Base-by-base conservation (phyloP, 2,888 invertebrate species). In the Tenthredo livida region DNA sequence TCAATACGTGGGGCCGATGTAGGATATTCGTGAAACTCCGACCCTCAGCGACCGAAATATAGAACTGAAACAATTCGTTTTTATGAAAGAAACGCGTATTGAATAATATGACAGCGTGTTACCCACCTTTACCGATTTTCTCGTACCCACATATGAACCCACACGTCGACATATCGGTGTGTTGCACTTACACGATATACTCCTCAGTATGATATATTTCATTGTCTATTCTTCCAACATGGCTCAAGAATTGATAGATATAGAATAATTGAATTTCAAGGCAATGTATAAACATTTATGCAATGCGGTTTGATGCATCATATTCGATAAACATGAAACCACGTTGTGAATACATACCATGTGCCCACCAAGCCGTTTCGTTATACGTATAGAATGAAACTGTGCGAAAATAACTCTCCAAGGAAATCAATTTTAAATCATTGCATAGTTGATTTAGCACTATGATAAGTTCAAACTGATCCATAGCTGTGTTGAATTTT, bases 31-130 rank as follows among this genome's bases (percentile, higher is more conserved):
- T 83, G 82, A 37, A 43, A 33, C 33, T 72, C 73, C 67, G 84
- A 86, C 67, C 77, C 73, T 72, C 54, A 54, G 84, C 83, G 84
- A 84, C 21, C 6, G 10, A 85, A 73, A 86, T 88, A 89, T 88
- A 89, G 89, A 89, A 87, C 87, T 86, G 88, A 87, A 90, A 89
- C 88, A 88, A 89, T 90, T 89, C 88, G 87, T 87, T 90, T 90
- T 90, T 89, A 90, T 89, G 89, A 89, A 86, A 78, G 61, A 86
- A 87, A 88, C 89, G 89, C 87, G 88, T 84, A 85, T 85, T 73
- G 88, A 88, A 90, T 90, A 87, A 87, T 61, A 80, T 40, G 21
- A 40, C 25, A 61, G 21, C 25, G 33, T 80, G 61, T 61, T 77
- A 77, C 33, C 33, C 54, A 77, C 3, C 54, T 50, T 7, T 17